These are phyloP conservation scores for Caerostris extrusa DNA, from an alignment of 1,140 invertebrate species.

Conservation along the genomic window DNA sequence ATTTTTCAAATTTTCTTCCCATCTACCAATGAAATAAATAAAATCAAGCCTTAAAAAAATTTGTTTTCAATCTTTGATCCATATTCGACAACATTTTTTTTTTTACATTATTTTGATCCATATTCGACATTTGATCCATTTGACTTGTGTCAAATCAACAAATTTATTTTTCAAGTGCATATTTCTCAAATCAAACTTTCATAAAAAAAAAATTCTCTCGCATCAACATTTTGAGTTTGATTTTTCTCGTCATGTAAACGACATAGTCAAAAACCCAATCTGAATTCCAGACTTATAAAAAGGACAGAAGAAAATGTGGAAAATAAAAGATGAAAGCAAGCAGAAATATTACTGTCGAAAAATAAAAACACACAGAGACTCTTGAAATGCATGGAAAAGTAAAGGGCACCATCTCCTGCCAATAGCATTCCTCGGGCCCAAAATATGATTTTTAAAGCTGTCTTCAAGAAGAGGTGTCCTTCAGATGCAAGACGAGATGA, in stretches of 20 bases:
- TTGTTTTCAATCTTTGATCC: too few species aligned
- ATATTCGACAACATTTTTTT: too few species aligned
- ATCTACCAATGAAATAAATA: too few species aligned
- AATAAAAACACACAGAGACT: background rate
- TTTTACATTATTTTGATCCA: too few species aligned
- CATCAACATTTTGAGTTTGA: background rate
- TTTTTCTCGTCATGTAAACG: background rate
- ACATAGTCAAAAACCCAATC: background rate
- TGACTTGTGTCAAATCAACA: background rate
- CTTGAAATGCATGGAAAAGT: background rate
- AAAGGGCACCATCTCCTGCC: background rate
- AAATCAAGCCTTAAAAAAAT: too few species aligned
- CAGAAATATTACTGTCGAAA: background rate
- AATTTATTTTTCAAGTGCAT: background rate
- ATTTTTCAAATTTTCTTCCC: too few species aligned
- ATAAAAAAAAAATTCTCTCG: background rate
- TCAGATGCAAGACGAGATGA: background rate
- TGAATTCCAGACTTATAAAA: background rate
- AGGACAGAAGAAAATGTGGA: background rate
- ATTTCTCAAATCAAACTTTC: background rate
- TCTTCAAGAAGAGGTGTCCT: background rate
- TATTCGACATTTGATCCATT: too few species aligned
- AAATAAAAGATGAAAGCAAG: background rate
- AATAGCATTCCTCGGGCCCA: too few species aligned
- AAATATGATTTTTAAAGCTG: constrained; percentile 8